phyloP scores from a whole-genome alignment of 1,140 invertebrate species.

The Pseudomyrmex sp. region DNA sequence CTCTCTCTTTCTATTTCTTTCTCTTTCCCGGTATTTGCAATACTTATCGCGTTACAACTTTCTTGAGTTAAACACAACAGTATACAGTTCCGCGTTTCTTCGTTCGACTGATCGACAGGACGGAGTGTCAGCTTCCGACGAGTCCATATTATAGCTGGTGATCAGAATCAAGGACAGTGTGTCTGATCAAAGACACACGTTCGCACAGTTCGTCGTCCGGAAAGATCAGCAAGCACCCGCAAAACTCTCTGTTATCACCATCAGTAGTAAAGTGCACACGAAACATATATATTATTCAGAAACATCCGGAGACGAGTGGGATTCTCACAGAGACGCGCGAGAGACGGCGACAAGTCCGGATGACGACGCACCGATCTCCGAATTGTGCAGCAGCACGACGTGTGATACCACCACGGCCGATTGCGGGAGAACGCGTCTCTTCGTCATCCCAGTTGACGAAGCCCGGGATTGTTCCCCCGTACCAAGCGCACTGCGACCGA shows the following conservation, averaged over 20 bases:
- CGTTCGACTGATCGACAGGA: conserved; percentile 36
- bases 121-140: conserved; percentile 54
- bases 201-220: neutral
- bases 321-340: neutral
- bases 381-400: conserved; percentile 5
- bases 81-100: neutral
- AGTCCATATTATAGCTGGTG: conserved; percentile 52
- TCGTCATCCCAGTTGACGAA: conserved; percentile 14
- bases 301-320: neutral
- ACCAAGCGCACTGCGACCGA: neutral
- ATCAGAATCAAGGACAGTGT: conserved; percentile 10
- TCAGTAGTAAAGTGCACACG: neutral
- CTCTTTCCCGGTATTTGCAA: neutral
- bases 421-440: neutral
- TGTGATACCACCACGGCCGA: conserved; percentile 13
- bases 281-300: conserved; percentile 4
- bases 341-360: neutral
- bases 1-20: neutral
- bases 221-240: neutral
- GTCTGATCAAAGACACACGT: conserved; percentile 17
- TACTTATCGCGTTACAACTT: neutral
- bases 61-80: too few relatives aligned
- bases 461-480: neutral
- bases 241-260: neutral
- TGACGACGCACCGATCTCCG: neutral